Conservation (phyloP, 2,113 vertebrate species). For the Pungitius pungitius region DNA sequence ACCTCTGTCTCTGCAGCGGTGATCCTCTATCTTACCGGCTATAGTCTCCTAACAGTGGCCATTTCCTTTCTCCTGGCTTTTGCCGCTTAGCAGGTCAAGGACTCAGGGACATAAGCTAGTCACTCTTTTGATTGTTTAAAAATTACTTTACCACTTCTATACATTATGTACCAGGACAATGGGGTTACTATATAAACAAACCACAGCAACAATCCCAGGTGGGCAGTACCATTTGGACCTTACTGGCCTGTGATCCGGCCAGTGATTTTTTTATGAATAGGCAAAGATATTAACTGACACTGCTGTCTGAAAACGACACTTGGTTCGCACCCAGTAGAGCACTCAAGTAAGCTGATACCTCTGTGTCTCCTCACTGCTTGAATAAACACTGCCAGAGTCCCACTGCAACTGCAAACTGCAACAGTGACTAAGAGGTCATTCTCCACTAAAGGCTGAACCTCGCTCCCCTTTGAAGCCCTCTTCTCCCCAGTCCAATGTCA, state of each 20-base stretch:
- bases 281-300: constrained; percentile 62
- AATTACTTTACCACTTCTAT: constrained; percentile 31
- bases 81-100: not conserved
- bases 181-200: constrained; percentile 20
- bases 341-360: constrained; percentile 49
- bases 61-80: not conserved
- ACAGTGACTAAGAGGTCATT: constrained; percentile 52
- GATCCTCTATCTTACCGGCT: not conserved
- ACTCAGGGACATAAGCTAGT: constrained; percentile 5
- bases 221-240: not conserved
- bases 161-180: constrained; percentile 11
- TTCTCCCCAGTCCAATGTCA: constrained; percentile 43
- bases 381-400: constrained; percentile 41
- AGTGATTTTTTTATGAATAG: constrained; percentile 46
- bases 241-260: constrained; percentile 22
- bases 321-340: constrained; percentile 61
- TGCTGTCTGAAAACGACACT: constrained; percentile 53
- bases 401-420: constrained; percentile 17
- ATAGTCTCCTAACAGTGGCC: too few relatives aligned
- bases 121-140: constrained; percentile 40
- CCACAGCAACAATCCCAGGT: not conserved
- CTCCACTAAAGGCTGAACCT: constrained; percentile 12
- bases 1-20: not conserved
- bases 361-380: constrained; percentile 18
- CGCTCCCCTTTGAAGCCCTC: not conserved